Base-by-base conservation (phyloP, 2,888 invertebrate species). In the Platynereis dumerilii region DNA sequence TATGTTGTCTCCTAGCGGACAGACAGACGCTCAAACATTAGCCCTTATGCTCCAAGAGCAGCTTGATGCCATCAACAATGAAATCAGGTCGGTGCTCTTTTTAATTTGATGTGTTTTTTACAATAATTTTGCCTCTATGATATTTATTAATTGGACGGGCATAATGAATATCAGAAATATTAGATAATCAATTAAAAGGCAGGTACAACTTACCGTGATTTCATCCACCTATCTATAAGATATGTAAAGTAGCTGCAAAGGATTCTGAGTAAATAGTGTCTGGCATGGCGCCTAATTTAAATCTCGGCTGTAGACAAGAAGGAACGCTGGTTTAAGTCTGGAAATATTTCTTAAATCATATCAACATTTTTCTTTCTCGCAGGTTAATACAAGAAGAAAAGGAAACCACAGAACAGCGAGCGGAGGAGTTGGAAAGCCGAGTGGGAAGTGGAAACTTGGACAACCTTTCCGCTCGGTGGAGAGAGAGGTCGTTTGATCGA, bases 11-110 rank as follows among this genome's bases (percentile, higher is more conserved):
- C 80, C 89, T 86, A 73, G 78, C 5, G 80, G 78, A n/a, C 82
- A 81, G 83, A 92, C 94, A 2, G 98, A 99, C 86, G 97, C 99
- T 57, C 98, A 98, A 80, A 95, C 97, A 0, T 87, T 99, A 72
- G 99, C 99, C 56, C 90, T 97, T 83, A 97, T 99, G 95, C 88
- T 99, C 76, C 99, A 99, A 85, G 98, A 99, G 80, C 97, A 99
- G 85, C 88, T 99, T 71, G 98, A 99, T 87, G 99, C 98, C 80
- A 99, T 99, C 85, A 99, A 99, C 87, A 97, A 97, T 79, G 99
- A 99, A 88, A 99, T 99, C 78, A 89, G 91, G 83, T 87, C 20
- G 3, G 17, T 52, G 52, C 52, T 52, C 52, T 52, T 52, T 52
- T 17, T 42, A 12, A 15, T 42, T 42, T 42, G 17, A 42, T 42